Evolutionary conservation across 2,797 vertebrate genomes (phyloP).

Genomic region (Enteromius trimaculatus): DNA sequence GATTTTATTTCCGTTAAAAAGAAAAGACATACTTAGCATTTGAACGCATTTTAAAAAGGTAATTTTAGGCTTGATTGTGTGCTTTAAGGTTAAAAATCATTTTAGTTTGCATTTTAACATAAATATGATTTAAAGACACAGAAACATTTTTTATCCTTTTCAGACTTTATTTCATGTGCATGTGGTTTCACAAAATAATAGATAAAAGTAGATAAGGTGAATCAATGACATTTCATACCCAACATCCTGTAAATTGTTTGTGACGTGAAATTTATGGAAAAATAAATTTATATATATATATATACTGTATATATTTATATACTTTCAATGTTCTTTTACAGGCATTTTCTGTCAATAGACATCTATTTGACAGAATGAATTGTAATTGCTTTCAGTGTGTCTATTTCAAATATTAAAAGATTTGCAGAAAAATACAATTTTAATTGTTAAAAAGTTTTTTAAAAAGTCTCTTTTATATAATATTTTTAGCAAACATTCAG

Average conservation of each 20-base stretch:
- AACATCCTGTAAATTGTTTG: conserved; percentile 37
- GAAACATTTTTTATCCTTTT: conserved; percentile 46
- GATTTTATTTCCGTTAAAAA: background rate
- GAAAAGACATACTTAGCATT: background rate
- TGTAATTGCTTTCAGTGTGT: background rate
- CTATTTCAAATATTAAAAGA: conserved; percentile 10
- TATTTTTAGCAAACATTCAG: conserved; percentile 16
- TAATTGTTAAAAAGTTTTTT: background rate
- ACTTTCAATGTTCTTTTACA: conserved; percentile 32
- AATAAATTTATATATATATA: conserved; percentile 37
- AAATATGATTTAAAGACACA: conserved; percentile 6
- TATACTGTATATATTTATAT: conserved; percentile 20
- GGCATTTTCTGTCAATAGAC: conserved; percentile 23
- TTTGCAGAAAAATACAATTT: background rate
- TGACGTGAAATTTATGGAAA: conserved; percentile 45
- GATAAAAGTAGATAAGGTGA: conserved; percentile 53
- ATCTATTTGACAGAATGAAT: background rate
- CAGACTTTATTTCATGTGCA: conserved; percentile 82
- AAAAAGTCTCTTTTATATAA: background rate
- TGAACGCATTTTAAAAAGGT: background rate
- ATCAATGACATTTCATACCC: conserved; percentile 72
- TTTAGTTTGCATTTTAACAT: background rate
- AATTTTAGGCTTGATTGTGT: background rate
- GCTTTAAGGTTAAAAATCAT: background rate
- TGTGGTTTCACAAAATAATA: conserved; percentile 77